Conservation (phyloP, 2,888 invertebrate genomes). For the Gryllus longicercus region DNA sequence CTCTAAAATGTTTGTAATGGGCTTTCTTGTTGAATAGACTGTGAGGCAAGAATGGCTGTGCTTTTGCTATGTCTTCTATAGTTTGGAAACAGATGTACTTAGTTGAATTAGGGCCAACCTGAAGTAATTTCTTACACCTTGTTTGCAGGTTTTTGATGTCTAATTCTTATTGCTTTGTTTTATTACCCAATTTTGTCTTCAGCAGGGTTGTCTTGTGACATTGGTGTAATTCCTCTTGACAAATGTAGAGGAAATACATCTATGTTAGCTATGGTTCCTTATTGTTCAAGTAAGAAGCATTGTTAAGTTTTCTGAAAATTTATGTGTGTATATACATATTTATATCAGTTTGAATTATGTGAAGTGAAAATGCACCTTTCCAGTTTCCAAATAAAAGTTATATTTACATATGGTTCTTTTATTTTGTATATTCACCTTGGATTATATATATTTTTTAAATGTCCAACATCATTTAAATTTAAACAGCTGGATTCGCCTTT, state of each 20-base stretch:
- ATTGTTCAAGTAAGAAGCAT: not conserved
- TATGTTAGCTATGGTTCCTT: not conserved
- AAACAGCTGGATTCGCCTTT: too few relatives aligned
- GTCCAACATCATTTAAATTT: too few relatives aligned
- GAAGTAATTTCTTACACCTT: too few relatives aligned
- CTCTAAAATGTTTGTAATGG: not conserved
- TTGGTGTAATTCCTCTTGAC: not conserved
- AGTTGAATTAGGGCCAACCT: not conserved
- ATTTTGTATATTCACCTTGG: not conserved
- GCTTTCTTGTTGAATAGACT: not conserved
- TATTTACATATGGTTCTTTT: not conserved
- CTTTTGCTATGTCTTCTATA: not conserved
- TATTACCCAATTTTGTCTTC: too few relatives aligned
- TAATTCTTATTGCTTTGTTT: too few relatives aligned
- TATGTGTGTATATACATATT: constrained; percentile 10
- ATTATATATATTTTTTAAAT: not conserved
- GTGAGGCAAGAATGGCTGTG: constrained; percentile 21
- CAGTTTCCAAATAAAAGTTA: constrained; percentile 17
- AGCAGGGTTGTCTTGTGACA: too few relatives aligned
- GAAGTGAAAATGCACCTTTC: not conserved
- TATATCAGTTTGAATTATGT: not conserved
- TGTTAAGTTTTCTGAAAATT: not conserved
- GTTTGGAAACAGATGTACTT: constrained; percentile 21
- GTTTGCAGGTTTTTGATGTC: too few relatives aligned
- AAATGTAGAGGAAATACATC: not conserved